Conservation (phyloP, 1,140 invertebrate genomes). For the Papilio machaon region DNA sequence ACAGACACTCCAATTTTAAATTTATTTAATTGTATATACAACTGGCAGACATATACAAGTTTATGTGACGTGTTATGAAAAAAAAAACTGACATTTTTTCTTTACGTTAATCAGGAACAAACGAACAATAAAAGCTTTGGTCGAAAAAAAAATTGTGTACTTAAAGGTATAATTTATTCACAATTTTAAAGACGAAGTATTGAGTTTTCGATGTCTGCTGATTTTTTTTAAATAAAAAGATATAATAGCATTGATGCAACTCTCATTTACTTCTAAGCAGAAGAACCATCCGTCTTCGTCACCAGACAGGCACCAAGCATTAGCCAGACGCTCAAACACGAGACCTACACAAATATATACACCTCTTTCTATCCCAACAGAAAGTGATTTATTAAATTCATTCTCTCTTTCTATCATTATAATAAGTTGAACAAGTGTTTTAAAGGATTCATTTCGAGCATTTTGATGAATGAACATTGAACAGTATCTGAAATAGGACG, state of each 20-base stretch:
- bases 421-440: conserved; percentile 57
- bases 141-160: too few relatives aligned
- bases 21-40: too few relatives aligned
- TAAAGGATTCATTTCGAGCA: conserved; percentile 57
- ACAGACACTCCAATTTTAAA: too few relatives aligned
- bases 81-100: too few relatives aligned
- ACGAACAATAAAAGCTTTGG: too few relatives aligned
- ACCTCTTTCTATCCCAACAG: conserved; percentile 52
- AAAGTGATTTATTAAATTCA: conserved; percentile 38
- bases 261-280: conserved; percentile 71
- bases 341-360: conserved; percentile 44
- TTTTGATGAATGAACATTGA: conserved; percentile 43
- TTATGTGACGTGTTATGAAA: too few relatives aligned
- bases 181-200: not conserved
- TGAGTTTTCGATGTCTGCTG: conserved; percentile 1
- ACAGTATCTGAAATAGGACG: conserved; percentile 40
- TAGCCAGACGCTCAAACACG: conserved; percentile 60
- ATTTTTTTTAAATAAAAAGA: conserved; percentile 35
- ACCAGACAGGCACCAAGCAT: conserved; percentile 67
- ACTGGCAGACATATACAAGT: too few relatives aligned
- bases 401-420: conserved; percentile 59
- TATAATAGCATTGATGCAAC: conserved; percentile 37
- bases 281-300: conserved; percentile 75
- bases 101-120: too few relatives aligned
- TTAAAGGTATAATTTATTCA: not conserved